Evolutionary conservation across 2,888 invertebrate species (phyloP), one percentile per base, ranked within the genome.

Genomic region (Alloplasta piceator): DNA sequence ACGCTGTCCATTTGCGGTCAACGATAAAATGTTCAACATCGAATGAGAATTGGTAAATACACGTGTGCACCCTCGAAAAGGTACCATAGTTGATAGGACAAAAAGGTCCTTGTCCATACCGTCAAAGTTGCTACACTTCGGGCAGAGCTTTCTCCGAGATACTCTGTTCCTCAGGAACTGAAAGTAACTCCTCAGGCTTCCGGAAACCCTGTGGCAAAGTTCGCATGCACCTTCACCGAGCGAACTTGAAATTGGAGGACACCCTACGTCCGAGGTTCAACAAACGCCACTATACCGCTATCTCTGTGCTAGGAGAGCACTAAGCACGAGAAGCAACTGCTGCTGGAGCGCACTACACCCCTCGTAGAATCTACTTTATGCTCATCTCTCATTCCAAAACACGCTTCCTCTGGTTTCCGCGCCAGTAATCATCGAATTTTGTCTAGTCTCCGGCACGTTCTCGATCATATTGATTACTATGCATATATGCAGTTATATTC

Each of bases 231-330:
- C 55, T 43, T 26, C 26, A 26, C 26, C 55, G 38, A 36, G 10
- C 61, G 78, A 75, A 78, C 71, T 82, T 72, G 78, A 78, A 78
- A 82, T 82, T 82, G 78, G 82, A 75, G 82, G 78, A 82, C 75
- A 75, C 75, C 66, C 71, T 67, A 82, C 75, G 82, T 61, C 64
- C 78, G 50, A 66, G 64, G 68, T 58, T 67, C 12, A 60, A 60
- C 64, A 39, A 70, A 52, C 58, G 58, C 43, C 38, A 46, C 50
- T 16, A 14, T 52, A 52, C 52, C 26, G 1, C 26, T 52, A 52
- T 52, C 14, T 3, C 14, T 52, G 52, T 6, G 12, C 52, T 12
- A 12, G 52, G 14, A 16, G 52, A 48, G 12, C n/a, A n/a, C 52
- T 26, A 26, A 3, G 26, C 26, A 26, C 26, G 26, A 26, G 52